Evolutionary conservation across 2,113 vertebrate genomes (phyloP).

Genomic region (Hirundichthys speculiger): DNA sequence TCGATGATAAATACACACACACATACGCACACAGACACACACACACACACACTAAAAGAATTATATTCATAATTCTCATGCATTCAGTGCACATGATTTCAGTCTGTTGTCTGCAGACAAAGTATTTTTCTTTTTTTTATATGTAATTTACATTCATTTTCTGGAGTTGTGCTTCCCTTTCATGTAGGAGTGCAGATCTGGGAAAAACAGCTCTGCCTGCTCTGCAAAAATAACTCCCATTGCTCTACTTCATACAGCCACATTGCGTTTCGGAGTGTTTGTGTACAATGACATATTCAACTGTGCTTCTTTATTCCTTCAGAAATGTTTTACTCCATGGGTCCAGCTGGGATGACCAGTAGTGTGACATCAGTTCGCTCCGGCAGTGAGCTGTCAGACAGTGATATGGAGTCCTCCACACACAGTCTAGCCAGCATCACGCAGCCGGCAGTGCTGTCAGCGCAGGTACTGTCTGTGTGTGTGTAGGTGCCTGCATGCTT

Average conservation of each 20-base stretch:
- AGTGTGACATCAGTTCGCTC: slow-evolving; percentile 84
- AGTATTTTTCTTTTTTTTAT: too few relatives aligned
- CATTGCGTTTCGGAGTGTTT: neutral
- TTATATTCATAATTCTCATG: too few relatives aligned
- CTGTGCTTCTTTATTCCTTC: slow-evolving; percentile 12
- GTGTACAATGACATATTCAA: slow-evolving; percentile 8
- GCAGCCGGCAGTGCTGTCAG: slow-evolving; percentile 47
- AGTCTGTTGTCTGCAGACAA: too few relatives aligned
- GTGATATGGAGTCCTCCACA: slow-evolving; percentile 86
- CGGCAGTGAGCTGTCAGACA: slow-evolving; percentile 87
- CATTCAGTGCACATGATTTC: too few relatives aligned
- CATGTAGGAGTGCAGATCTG: neutral
- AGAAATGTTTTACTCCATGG: slow-evolving; percentile 95
- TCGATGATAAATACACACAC: too few relatives aligned
- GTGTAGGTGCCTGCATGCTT: neutral
- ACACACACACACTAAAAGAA: too few relatives aligned
- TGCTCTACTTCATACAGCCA: neutral
- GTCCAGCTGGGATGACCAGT: slow-evolving; percentile 83
- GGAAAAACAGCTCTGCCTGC: too few relatives aligned
- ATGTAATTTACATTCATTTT: too few relatives aligned
- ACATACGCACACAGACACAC: too few relatives aligned
- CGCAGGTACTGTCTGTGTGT: slow-evolving; percentile 48
- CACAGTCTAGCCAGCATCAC: slow-evolving; percentile 79
- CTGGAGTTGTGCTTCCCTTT: too few relatives aligned
- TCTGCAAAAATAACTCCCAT: neutral